These are phyloP conservation scores for Gambusia affinis DNA, from an alignment of 2,113 vertebrate species.

Conservation along the genomic window DNA sequence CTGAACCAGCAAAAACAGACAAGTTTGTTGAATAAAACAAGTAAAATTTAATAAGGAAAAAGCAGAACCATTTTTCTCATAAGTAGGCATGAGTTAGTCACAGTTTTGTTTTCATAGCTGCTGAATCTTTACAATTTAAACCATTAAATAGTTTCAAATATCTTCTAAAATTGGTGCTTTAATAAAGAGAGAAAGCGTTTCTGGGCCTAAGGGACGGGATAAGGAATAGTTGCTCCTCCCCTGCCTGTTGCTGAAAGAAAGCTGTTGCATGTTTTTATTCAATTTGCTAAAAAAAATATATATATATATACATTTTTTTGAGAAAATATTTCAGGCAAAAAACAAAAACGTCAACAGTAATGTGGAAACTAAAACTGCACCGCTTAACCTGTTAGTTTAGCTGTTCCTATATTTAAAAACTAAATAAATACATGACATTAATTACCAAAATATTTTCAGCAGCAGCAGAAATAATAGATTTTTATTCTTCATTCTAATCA, in stretches of 20 bases:
- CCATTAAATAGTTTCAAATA: neutral
- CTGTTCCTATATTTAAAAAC: no score
- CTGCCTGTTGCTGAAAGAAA: neutral
- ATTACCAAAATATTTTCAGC: no score
- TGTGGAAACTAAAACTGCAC: no score
- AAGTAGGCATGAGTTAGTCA: neutral
- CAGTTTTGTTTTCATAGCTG: neutral
- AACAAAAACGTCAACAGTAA: no score
- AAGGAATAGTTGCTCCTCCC: neutral
- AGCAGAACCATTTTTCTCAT: neutral
- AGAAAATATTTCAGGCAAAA: no score
- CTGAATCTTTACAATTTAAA: neutral
- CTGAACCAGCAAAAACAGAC: neutral
- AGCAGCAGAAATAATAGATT: no score
- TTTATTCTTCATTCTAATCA: no score
- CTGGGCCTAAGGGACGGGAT: no score
- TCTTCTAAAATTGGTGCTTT: neutral
- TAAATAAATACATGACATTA: no score
- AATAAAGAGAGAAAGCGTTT: neutral
- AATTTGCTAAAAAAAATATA: no score
- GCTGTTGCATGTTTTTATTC: neutral
- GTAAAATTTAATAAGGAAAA: neutral
- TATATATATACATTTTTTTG: no score
- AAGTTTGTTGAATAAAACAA: neutral
- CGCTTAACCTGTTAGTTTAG: no score